These are phyloP conservation scores for Dryobotodes eremita DNA, from an alignment of 2,888 invertebrate species.

Conservation along the genomic window DNA sequence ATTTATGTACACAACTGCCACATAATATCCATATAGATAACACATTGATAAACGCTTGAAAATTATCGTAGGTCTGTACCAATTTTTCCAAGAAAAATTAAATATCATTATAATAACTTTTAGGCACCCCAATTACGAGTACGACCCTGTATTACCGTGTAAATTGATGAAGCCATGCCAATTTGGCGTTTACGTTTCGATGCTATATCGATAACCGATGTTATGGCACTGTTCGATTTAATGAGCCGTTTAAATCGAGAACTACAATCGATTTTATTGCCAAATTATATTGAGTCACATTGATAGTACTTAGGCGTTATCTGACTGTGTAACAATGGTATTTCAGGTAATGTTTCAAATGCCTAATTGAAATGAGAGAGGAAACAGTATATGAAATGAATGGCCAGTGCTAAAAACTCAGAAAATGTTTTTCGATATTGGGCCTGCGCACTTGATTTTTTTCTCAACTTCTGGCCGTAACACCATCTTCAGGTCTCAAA, in stretches of 20 bases:
- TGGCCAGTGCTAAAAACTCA: not conserved
- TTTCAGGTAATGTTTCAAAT: conserved; percentile 29
- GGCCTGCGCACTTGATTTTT: not conserved
- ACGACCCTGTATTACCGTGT: conserved; percentile 52
- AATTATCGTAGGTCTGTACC: not conserved
- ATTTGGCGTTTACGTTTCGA: conserved; percentile 74
- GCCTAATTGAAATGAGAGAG: conserved; percentile 37
- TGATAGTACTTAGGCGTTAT: conserved; percentile 50
- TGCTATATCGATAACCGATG: conserved; percentile 70
- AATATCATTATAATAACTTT: not conserved
- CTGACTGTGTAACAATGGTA: conserved; percentile 18
- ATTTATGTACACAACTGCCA: not conserved
- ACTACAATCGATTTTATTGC: conserved; percentile 74
- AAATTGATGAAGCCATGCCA: conserved; percentile 75
- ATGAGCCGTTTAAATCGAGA: conserved; percentile 80
- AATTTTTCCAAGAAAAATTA: not conserved
- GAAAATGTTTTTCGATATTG: too few relatives aligned
- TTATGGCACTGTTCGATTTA: conserved; percentile 78
- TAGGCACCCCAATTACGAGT: conserved; percentile 44
- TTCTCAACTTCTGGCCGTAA: not conserved
- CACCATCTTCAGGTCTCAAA: not conserved
- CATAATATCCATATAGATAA: not conserved
- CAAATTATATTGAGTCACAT: conserved; percentile 55
- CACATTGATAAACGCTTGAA: not conserved
- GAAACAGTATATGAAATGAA: not conserved